Evolutionary conservation across 1,140 invertebrate species (phyloP).

Genomic region (Caenorhabditis inopinata): DNA sequence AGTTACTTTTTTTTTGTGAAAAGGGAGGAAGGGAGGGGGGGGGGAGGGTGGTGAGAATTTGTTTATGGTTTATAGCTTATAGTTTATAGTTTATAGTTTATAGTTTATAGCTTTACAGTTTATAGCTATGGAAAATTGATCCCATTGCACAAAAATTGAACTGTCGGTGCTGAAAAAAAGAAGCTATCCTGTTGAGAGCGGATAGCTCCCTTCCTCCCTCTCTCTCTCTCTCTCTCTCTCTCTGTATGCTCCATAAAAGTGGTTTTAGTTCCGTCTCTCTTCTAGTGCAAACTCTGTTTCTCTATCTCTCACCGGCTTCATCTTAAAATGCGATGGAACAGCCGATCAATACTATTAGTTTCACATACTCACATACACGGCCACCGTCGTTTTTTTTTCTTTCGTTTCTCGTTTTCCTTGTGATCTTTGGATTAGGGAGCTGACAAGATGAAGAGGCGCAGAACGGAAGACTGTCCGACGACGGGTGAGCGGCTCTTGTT

Average conservation of each 20-base stretch:
- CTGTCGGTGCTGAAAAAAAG: not conserved
- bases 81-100: too few species aligned
- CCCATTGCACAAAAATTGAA: too few species aligned
- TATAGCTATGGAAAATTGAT: too few species aligned
- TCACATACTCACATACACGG: too few species aligned
- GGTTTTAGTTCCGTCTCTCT: not conserved
- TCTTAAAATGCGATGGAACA: not conserved
- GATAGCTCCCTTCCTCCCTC: not conserved
- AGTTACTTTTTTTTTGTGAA: too few species aligned
- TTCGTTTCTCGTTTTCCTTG: slow-evolving; percentile 2
- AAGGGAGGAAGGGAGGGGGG: too few species aligned
- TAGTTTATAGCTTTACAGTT: too few species aligned
- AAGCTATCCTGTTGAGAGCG: too few species aligned
- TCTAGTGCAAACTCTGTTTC: slow-evolving; percentile 18
- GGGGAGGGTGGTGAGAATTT: too few species aligned
- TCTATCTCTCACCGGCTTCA: not conserved
- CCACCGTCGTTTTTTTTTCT: too few species aligned
- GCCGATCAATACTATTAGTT: too few species aligned
- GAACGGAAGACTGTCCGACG: not conserved
- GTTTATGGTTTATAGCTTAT: too few species aligned
- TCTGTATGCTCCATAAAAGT: not conserved
- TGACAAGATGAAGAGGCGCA: not conserved
- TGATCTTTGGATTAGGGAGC: not conserved
- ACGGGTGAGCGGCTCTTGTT: not conserved
- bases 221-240: not conserved